These are phyloP conservation scores for Oncopodura yosiiana DNA, from an alignment of 1,140 invertebrate genomes.

Conservation along the genomic window DNA sequence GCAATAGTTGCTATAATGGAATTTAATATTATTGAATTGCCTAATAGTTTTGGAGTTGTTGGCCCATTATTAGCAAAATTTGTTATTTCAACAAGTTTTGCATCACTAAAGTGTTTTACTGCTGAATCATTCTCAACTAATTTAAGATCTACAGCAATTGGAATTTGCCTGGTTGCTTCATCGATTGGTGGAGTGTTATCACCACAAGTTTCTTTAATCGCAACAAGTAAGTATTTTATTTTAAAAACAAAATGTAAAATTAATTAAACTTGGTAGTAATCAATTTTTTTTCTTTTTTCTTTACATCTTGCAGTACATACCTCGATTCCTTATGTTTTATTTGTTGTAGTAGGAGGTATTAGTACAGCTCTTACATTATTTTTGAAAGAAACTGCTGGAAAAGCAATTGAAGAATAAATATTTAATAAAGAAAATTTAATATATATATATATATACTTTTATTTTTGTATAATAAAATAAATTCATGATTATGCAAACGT, in stretches of 20 bases:
- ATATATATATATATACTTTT: too few relatives aligned
- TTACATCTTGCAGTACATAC: constrained; percentile 5
- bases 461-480: too few relatives aligned
- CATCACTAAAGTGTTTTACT: constrained; percentile 11
- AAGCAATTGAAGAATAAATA: constrained; percentile 14
- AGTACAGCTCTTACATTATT: constrained; percentile 3
- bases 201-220: constrained; percentile 8
- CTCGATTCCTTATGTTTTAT: constrained; percentile 17
- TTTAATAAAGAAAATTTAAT: neutral
- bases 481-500: too few relatives aligned
- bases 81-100: neutral
- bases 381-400: constrained; percentile 19
- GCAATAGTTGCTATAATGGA: constrained; percentile 9
- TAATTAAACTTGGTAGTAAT: too few relatives aligned
- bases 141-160: constrained; percentile 1
- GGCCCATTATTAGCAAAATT: constrained; percentile 1
- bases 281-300: neutral
- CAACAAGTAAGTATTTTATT: constrained; percentile 16
- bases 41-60: neutral
- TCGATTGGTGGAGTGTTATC: constrained; percentile 7
- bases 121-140: constrained; percentile 17
- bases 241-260: neutral
- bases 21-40: neutral
- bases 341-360: constrained; percentile 2
- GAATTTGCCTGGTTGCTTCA: neutral